Conservation (phyloP, 2,113 vertebrate genomes). For the Microtus richardsoni region DNA sequence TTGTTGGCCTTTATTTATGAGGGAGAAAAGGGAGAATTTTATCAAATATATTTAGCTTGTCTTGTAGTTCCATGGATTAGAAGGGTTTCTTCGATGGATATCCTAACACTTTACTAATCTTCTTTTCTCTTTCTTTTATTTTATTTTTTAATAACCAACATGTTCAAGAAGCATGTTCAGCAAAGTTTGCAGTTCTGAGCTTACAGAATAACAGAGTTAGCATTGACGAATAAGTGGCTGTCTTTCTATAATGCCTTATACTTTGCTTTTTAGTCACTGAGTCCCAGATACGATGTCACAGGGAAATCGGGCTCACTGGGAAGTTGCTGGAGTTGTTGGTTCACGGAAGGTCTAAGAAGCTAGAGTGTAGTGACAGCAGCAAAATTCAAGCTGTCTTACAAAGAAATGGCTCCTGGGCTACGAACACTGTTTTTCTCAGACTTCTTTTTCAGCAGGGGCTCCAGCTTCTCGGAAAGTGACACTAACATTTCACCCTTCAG, state of each 20-base stretch:
- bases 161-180: background rate
- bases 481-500: too few relatives aligned
- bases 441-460: too few relatives aligned
- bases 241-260: background rate
- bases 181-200: background rate
- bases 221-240: background rate
- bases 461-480: background rate
- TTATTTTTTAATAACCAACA: background rate
- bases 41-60: constrained; percentile 12
- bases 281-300: background rate
- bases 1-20: background rate
- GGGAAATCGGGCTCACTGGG: background rate
- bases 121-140: background rate
- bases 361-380: too few relatives aligned
- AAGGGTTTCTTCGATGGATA: background rate
- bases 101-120: background rate
- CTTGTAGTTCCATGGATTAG: background rate
- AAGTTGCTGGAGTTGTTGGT: background rate
- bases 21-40: background rate
- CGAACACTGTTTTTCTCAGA: background rate
- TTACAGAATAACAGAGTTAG: background rate
- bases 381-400: background rate
- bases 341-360: too few relatives aligned
- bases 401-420: background rate
- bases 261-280: background rate